Conservation (phyloP, 2,888 invertebrate species). For the Himalopsyche kuldschensis region DNA sequence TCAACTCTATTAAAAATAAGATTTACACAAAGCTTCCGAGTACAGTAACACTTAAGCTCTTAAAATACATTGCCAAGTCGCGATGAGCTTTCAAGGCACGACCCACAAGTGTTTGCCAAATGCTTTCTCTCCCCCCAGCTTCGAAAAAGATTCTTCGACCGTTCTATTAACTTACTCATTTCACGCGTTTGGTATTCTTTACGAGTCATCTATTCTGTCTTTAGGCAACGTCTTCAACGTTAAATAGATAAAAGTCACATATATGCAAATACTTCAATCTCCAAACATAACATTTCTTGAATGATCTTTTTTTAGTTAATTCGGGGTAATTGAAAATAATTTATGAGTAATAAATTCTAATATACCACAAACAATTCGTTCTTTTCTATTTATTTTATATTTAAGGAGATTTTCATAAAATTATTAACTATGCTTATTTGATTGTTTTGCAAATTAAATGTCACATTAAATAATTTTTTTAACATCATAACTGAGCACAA, state of each 20-base stretch:
- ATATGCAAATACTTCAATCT: not conserved
- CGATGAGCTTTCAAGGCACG: not conserved
- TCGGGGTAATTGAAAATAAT: too few species aligned
- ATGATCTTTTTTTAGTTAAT: too few species aligned
- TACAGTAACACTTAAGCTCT: not conserved
- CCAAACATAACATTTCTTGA: not conserved
- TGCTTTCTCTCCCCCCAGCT: not conserved
- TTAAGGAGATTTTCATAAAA: too few species aligned
- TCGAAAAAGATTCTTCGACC: not conserved
- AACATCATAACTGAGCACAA: not conserved
- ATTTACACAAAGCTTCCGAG: not conserved
- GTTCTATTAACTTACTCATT: not conserved
- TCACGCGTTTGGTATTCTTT: not conserved
- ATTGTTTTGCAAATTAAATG: too few species aligned
- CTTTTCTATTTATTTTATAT: too few species aligned
- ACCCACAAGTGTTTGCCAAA: not conserved
- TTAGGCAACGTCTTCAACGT: not conserved
- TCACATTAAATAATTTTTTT: too few species aligned
- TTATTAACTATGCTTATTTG: too few species aligned
- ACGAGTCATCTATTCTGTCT: not conserved
- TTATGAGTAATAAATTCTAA: too few species aligned
- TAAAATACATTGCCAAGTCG: not conserved
- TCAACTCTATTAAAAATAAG: not conserved
- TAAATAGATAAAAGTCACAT: not conserved
- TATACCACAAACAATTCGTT: too few species aligned